phyloP scores from a whole-genome alignment of 1,140 invertebrate species.

The Drosophila setifemur region DNA sequence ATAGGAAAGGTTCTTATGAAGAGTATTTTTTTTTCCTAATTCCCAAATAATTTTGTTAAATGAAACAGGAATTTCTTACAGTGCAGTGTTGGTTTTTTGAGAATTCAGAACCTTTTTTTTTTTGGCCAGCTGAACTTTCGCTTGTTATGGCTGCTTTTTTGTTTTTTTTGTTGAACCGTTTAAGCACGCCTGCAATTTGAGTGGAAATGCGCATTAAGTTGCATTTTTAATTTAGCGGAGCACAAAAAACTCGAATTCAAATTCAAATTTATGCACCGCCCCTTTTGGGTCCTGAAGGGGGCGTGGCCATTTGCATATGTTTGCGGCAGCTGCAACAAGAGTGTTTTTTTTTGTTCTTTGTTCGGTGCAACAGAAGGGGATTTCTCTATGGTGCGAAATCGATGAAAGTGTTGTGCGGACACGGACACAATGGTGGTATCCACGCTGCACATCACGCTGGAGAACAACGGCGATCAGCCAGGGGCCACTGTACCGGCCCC shows the following conservation, averaged over 20 bases:
- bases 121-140: slow-evolving; percentile 52
- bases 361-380: neutral
- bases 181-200: slow-evolving; percentile 9
- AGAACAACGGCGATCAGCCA: slow-evolving; percentile 41
- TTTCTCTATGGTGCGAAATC: neutral
- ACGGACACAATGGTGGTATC: slow-evolving; percentile 64
- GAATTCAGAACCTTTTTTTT: slow-evolving; percentile 47
- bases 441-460: slow-evolving; percentile 68
- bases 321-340: slow-evolving; percentile 1
- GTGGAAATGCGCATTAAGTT: slow-evolving; percentile 68
- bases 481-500: neutral
- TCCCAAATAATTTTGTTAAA: no score
- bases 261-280: slow-evolving; percentile 68
- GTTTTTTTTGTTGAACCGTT: slow-evolving; percentile 15
- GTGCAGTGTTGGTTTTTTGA: neutral
- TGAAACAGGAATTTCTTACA: neutral
- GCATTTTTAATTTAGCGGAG: slow-evolving; percentile 56
- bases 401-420: neutral
- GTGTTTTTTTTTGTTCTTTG: neutral
- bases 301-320: slow-evolving; percentile 49
- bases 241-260: slow-evolving; percentile 9
- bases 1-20: no score
- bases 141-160: slow-evolving; percentile 49
- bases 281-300: slow-evolving; percentile 16
- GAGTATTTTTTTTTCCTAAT: no score